Conservation (phyloP, 2,797 vertebrate species). For the Erpetoichthys calabaricus region DNA sequence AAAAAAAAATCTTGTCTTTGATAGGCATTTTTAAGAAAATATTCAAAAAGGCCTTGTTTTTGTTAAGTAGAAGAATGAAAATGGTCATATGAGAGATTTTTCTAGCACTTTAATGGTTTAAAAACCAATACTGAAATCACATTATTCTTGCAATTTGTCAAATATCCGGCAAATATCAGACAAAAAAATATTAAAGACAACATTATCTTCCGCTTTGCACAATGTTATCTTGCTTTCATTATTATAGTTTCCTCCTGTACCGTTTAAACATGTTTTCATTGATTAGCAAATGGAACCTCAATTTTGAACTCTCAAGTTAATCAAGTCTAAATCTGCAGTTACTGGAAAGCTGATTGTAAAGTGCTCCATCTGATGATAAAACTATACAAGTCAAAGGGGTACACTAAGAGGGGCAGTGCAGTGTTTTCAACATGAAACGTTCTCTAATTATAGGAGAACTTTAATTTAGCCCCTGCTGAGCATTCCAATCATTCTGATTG, state of each 20-base stretch:
- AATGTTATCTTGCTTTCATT: slow-evolving; percentile 3
- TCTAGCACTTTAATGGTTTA: too few relatives aligned
- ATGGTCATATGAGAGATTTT: too few relatives aligned
- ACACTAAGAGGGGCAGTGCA: slow-evolving; percentile 1
- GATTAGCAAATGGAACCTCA: slow-evolving; percentile 12
- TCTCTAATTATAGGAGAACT: slow-evolving; percentile 32
- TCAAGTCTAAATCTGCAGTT: slow-evolving; percentile 12
- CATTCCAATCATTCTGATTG: slow-evolving; percentile 31
- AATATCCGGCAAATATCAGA: slow-evolving; percentile 5
- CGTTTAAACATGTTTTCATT: slow-evolving; percentile 8
- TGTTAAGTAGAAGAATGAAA: too few relatives aligned
- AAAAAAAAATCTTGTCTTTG: too few relatives aligned
- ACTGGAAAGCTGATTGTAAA: slow-evolving; percentile 11
- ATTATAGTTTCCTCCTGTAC: slow-evolving; percentile 3
- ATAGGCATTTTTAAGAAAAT: too few relatives aligned
- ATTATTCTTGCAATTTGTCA: slow-evolving; percentile 5
- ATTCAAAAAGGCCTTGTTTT: too few relatives aligned
- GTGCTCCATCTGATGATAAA: slow-evolving; percentile 12
- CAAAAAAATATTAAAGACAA: slow-evolving; percentile 2
- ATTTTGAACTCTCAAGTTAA: slow-evolving; percentile 13
- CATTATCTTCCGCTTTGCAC: slow-evolving; percentile 9
- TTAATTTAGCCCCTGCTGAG: slow-evolving; percentile 29
- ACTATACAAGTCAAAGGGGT: not conserved
- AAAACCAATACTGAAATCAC: not conserved
- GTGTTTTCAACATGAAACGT: not conserved